Evolutionary conservation across 2,888 invertebrate genomes (phyloP), one percentile per base, ranked within the genome.

Genomic region (Zelleria hepariella): DNA sequence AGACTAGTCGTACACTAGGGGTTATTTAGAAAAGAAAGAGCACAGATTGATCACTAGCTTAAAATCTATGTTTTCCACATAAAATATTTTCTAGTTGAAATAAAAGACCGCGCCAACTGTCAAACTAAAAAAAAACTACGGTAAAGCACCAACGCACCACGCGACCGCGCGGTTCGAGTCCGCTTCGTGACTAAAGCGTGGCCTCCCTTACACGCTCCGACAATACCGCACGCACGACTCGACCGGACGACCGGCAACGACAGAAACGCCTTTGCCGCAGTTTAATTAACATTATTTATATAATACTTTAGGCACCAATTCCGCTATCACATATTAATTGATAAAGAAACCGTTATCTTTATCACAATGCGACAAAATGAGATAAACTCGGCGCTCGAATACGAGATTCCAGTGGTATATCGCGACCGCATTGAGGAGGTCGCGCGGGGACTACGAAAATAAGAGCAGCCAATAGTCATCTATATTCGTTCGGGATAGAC

Each of bases 31-130:
- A 80, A 74, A 79, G 84, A 85, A 87, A 84, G 83, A 77, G 84
- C 86, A 87, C 84, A 83, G 86, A 86, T 85, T 86, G 82, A 42
- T 42, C 86, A 86, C 86, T 78, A 82, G 78, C 81, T 77, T 84
- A 86, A 18, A 85, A 86, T 86, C 86, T 86, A 88, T 86, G 86
- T 78, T 82, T 86, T 86, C 73, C 84, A 82, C 76, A 78, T 81
- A 77, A 74, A 78, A 15, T 42, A 42, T 42, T 42, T 42, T 77
- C 73, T 72, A 75, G 77, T 73, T 74, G 77, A 69, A 80, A 82
- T 77, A 66, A 74, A 84, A 86, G 86, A 87, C 80, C 86, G 86
- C 87, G 87, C 86, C 87, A 87, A 88, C 83, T 87, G 87, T 87
- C 86, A 88, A 86, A 83, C 84, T 85, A 86, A 87, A 86, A 42